Evolutionary conservation across 1,140 invertebrate genomes (phyloP).

Genomic region (Nixonia krombeini): DNA sequence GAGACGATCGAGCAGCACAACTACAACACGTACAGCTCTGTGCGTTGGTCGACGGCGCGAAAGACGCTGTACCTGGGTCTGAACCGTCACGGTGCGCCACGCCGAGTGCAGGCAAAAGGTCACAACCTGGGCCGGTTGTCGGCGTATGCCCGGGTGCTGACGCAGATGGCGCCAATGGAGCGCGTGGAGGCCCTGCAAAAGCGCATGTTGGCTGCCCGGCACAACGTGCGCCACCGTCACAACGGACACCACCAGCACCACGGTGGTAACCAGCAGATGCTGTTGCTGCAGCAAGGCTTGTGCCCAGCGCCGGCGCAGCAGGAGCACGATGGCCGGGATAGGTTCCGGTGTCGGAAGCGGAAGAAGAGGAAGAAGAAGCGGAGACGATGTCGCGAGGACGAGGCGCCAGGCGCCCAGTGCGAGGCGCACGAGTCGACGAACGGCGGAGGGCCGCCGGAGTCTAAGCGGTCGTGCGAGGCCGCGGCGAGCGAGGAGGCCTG

Average conservation of each 20-base stretch:
- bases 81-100: conserved; percentile 78
- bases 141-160: conserved; percentile 79
- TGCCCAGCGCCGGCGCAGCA: conserved; percentile 51
- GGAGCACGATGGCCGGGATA: conserved; percentile 57
- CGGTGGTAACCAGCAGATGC: conserved; percentile 41
- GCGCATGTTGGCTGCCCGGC: conserved; percentile 53
- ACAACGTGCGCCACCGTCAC: conserved; percentile 61
- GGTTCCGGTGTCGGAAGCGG: conserved; percentile 58
- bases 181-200: conserved; percentile 59
- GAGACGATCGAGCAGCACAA: conserved; percentile 87
- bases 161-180: conserved; percentile 75
- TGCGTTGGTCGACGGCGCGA: conserved; percentile 79
- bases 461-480: conserved; percentile 60
- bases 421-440: conserved; percentile 9
- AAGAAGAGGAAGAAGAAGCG: conserved; percentile 62
- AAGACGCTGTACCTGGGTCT: conserved; percentile 83
- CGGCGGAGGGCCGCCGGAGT: conserved; percentile 41
- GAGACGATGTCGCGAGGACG: conserved; percentile 51
- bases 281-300: conserved; percentile 49
- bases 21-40: conserved; percentile 88
- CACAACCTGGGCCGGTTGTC: conserved; percentile 81
- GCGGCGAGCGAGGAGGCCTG: conserved; percentile 57
- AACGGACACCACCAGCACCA: conserved; percentile 46
- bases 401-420: conserved; percentile 51
- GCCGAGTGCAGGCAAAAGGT: conserved; percentile 79